These are phyloP conservation scores for Crotalus tigris DNA, from an alignment of 2,113 vertebrate genomes.

Conservation along the genomic window DNA sequence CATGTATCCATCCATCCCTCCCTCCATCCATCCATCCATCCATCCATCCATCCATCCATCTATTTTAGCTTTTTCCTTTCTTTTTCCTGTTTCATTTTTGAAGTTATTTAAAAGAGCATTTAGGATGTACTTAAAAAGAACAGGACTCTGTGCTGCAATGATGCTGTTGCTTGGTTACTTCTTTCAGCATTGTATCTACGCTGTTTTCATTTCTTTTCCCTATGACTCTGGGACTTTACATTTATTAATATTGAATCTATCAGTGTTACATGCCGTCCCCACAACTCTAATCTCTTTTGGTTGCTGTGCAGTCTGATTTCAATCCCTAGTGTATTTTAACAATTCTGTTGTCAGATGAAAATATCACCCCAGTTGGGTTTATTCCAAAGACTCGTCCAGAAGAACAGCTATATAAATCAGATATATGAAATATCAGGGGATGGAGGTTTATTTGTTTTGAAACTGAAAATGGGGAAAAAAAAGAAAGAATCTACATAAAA, in stretches of 20 bases:
- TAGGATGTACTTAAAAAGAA: neutral
- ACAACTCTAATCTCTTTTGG: conserved; percentile 12
- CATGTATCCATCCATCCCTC: no score
- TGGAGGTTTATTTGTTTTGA: neutral
- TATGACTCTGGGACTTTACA: conserved; percentile 4
- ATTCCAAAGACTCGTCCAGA: conserved; percentile 15
- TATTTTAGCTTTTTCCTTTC: neutral
- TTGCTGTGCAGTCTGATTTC: conserved; percentile 4
- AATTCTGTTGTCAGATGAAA: conserved; percentile 29
- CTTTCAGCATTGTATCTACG: neutral
- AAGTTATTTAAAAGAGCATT: neutral
- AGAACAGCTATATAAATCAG: conserved; percentile 21
- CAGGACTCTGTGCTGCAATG: neutral
- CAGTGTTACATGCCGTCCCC: neutral
- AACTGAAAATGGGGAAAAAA: neutral
- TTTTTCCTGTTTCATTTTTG: neutral
- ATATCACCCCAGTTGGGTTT: conserved; percentile 11
- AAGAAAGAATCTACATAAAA: neutral
- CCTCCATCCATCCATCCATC: no score
- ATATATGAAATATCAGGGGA: neutral
- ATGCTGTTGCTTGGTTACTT: conserved; percentile 8
- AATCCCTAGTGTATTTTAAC: conserved; percentile 16
- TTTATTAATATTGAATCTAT: conserved; percentile 26
- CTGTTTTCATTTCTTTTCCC: conserved; percentile 11
- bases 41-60: neutral